A percentile compares a stretch with the other conserved stretches of the same genome.
Conservation (phyloP, 2,797 vertebrate species). For the Amniataba percoides region DNA sequence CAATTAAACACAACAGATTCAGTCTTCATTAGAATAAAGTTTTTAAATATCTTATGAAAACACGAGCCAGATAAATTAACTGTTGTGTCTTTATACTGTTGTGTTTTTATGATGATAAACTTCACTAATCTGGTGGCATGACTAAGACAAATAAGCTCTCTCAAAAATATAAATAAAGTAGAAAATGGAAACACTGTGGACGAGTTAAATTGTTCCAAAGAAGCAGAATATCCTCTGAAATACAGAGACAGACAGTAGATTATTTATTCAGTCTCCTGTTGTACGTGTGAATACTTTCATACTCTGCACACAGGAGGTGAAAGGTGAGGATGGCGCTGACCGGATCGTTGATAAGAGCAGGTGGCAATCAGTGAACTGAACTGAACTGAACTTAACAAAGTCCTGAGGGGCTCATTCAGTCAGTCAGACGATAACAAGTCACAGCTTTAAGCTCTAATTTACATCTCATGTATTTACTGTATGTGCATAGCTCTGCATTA, state of each 20-base stretch:
- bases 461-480: slow-evolving; percentile 54
- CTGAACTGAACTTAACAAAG: slow-evolving; percentile 40
- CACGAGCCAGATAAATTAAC: not conserved
- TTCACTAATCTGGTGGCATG: not conserved
- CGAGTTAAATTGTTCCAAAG: not conserved
- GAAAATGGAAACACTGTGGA: not conserved
- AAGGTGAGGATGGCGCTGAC: not conserved
- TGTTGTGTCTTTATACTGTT: not conserved
- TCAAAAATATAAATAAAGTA: not conserved
- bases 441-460: slow-evolving; percentile 44
- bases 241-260: not conserved
- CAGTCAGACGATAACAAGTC: slow-evolving; percentile 45
- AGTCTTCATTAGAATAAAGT: not conserved
- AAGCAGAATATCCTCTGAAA: not conserved
- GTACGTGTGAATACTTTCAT: not conserved
- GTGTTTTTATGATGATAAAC: not conserved
- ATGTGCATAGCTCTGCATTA: slow-evolving; percentile 64
- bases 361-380: slow-evolving; percentile 37
- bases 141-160: not conserved
- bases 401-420: slow-evolving; percentile 49
- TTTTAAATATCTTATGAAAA: not conserved
- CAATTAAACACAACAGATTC: not conserved
- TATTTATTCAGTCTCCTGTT: not conserved
- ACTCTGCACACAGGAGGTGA: not conserved
- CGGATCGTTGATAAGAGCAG: slow-evolving; percentile 39